phyloP scores from a whole-genome alignment of 2,113 vertebrate species.

The Ophiodon elongatus region DNA sequence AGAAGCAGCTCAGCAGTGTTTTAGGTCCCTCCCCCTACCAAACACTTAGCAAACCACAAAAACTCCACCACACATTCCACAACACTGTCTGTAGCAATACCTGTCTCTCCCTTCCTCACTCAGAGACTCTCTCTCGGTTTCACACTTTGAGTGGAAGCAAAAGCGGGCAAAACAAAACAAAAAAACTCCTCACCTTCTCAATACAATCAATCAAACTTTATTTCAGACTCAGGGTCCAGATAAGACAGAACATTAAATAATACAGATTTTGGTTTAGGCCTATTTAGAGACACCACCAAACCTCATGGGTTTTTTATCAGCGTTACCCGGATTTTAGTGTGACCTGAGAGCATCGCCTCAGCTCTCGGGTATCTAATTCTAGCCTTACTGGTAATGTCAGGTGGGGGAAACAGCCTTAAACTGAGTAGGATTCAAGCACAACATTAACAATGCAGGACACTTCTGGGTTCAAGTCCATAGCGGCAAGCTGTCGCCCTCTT shows the following conservation, averaged over 20 bases:
- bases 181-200: background rate
- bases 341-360: background rate
- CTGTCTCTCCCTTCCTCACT: constrained; percentile 33
- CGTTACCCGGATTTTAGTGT: constrained; percentile 13
- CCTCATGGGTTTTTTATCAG: background rate
- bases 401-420: background rate
- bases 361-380: background rate
- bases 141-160: constrained; percentile 1
- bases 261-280: background rate
- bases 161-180: background rate
- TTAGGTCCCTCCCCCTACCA: constrained; percentile 64
- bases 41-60: constrained; percentile 80
- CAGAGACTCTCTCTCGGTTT: constrained; percentile 17
- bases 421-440: constrained; percentile 32
- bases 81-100: constrained; percentile 71
- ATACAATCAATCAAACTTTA: too few relatives aligned
- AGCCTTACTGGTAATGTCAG: background rate
- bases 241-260: too few relatives aligned
- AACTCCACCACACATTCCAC: constrained; percentile 78
- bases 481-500: constrained; percentile 46
- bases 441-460: constrained; percentile 14
- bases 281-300: background rate
- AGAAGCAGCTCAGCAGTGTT: constrained; percentile 66
- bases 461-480: constrained; percentile 44
- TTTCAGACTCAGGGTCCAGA: too few relatives aligned